Evolutionary conservation across 2,797 vertebrate species (phyloP), one percentile per base, ranked within the genome.

Genomic region (Calcarius lapponicus): DNA sequence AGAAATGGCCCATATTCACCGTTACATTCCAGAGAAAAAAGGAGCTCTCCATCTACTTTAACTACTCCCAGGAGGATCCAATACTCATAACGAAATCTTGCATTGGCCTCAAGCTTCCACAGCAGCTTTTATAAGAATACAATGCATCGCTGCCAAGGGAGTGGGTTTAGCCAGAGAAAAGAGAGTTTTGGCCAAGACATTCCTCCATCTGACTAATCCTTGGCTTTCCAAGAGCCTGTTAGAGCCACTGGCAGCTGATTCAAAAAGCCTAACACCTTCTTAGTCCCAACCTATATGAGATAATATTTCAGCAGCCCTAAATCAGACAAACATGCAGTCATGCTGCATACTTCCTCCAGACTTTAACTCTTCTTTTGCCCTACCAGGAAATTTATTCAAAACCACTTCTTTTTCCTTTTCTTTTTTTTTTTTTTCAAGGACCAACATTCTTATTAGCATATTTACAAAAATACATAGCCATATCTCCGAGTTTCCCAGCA

Each of bases 201-300:
- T 94, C 78, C 93, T 95, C 87, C 88, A 93, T 95, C 94, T 96
- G 95, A 96, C 94, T 95, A 90, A 95, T 95, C 88, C 75, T 80
- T 94, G 94, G 88, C 95, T 94, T 95, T 94, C 79, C 86, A 93
- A 95, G 53, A 95, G 93, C 78, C 78, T 92, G 48, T 78, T 85
- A 85, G 75, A 96, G 81, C 61, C 83, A 95, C 88, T 92, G 86
- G 94, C 96, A 96, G 92, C 50, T 6, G 4, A 88, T 89, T 92
- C 88, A 89, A 93, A 95, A 94, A 88, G 58, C 31, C 95, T 89
- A 95, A 88, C 92, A 94, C 84, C 94, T 96, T 96, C 90, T 93
- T 42, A 93, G 90, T 80, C 90, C 74, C 62, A 86, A 74, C 32
- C 38, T 96, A 80, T 58, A 74, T 72, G 73, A 94, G 80, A 90